phyloP scores from a whole-genome alignment of 2,797 vertebrate genomes.

The Sebastes cheni region DNA sequence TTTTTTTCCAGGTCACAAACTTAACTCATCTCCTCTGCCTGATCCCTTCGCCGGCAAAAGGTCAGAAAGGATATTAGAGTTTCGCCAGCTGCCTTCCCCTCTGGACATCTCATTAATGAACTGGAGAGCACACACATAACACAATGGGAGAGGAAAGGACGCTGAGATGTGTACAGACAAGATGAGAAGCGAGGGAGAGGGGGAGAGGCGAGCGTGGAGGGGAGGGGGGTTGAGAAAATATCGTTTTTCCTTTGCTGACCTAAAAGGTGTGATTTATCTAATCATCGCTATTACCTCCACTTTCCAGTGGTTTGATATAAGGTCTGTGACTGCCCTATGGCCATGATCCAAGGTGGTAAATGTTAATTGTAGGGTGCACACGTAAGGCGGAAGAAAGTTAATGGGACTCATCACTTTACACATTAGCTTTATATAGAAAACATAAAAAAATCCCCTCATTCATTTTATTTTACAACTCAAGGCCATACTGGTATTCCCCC shows the following conservation, averaged over 20 bases:
- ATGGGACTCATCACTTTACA: constrained; percentile 46
- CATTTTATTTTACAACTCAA: constrained; percentile 45
- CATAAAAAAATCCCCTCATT: constrained; percentile 24
- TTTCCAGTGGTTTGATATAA: constrained; percentile 49
- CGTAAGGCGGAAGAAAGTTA: constrained; percentile 36
- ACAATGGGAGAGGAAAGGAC: constrained; percentile 55
- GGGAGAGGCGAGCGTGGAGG: constrained; percentile 4
- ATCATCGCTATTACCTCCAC: constrained; percentile 14
- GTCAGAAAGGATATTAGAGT: constrained; percentile 76
- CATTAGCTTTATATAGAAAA: constrained; percentile 42
- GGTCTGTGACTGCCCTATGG: constrained; percentile 15
- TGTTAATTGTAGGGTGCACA: constrained; percentile 51
- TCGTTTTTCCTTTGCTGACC: constrained; percentile 13
- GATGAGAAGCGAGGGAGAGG: constrained; percentile 42
- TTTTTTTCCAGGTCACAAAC: constrained; percentile 13
- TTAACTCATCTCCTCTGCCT: constrained; percentile 31
- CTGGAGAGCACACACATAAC: constrained; percentile 57
- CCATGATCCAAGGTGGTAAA: constrained; percentile 36
- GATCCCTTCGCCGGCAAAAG: constrained; percentile 57
- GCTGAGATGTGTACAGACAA: constrained; percentile 38
- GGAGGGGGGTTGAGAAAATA: constrained; percentile 14
- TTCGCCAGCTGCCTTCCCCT: constrained; percentile 73
- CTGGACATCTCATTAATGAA: constrained; percentile 73
- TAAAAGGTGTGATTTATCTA: constrained; percentile 49
- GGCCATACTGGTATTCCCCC: constrained; percentile 60